Conservation (phyloP, 2,888 invertebrate species). For the Eristalis intricaria region DNA sequence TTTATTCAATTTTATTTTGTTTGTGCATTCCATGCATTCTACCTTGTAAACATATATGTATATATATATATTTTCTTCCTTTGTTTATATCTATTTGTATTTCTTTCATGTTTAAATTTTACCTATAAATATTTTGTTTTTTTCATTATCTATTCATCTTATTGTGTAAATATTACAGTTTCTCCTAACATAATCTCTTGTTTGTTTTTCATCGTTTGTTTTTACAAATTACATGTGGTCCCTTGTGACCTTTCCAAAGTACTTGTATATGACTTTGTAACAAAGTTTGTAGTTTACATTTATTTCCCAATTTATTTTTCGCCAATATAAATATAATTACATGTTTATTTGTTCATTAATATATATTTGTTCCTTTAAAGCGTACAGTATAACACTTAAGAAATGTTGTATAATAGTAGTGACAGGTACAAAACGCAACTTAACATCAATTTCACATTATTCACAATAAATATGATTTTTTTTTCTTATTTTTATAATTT, state of each 20-base stretch:
- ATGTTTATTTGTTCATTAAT: neutral
- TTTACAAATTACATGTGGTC: slow-evolving; percentile 64
- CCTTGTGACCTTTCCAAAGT: slow-evolving; percentile 66
- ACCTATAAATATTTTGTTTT: slow-evolving; percentile 64
- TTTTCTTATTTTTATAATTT: slow-evolving; percentile 11
- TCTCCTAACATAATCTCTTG: slow-evolving; percentile 12
- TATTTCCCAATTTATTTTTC: slow-evolving; percentile 28
- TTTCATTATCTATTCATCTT: slow-evolving; percentile 21
- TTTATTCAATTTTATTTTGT: slow-evolving; percentile 34
- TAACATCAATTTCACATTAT: slow-evolving; percentile 67
- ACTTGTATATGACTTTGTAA: slow-evolving; percentile 31
- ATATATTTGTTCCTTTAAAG: slow-evolving; percentile 16
- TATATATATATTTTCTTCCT: neutral
- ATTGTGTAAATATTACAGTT: slow-evolving; percentile 70
- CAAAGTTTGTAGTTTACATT: slow-evolving; percentile 28
- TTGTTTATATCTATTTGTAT: slow-evolving; percentile 22
- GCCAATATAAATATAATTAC: neutral
- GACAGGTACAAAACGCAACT: slow-evolving; percentile 72
- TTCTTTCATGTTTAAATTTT: slow-evolving; percentile 31
- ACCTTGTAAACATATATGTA: slow-evolving; percentile 57
- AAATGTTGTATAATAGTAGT: slow-evolving; percentile 62
- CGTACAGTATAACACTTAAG: slow-evolving; percentile 55
- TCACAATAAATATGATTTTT: slow-evolving; percentile 1
- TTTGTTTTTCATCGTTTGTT: slow-evolving; percentile 1
- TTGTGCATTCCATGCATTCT: slow-evolving; percentile 67